A percentile compares a stretch with the other conserved stretches of the same genome.
Conservation (phyloP, 2,888 invertebrate species). For the Thecocarcelia acutangulata region DNA sequence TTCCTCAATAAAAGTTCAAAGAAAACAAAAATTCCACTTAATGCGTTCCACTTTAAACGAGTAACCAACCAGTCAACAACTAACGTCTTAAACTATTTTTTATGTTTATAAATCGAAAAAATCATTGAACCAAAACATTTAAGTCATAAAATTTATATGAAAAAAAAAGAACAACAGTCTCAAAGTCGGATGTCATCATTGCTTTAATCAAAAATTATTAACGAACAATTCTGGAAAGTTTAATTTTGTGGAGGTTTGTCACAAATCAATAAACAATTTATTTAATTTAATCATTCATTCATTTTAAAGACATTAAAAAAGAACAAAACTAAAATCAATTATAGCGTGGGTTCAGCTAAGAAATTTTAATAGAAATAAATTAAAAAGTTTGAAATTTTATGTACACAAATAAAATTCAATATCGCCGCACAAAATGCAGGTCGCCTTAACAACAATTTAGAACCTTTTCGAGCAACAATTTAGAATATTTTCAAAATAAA, state of each 20-base stretch:
- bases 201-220: conserved; percentile 63
- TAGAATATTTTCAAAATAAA: too few relatives aligned
- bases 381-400: not conserved
- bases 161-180: conserved; percentile 25
- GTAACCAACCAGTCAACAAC: not conserved
- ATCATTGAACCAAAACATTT: conserved; percentile 50
- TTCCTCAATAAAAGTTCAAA: conserved; percentile 5
- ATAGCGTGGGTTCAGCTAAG: conserved; percentile 55
- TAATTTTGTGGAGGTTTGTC: conserved; percentile 63
- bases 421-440: too few relatives aligned
- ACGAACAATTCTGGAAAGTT: conserved; percentile 43
- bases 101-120: conserved; percentile 48
- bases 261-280: conserved; percentile 69
- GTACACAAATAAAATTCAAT: not conserved
- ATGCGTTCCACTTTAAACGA: conserved; percentile 8
- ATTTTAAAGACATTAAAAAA: conserved; percentile 55
- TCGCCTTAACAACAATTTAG: too few relatives aligned
- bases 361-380: conserved; percentile 46
- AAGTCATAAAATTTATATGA: conserved; percentile 24
- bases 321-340: conserved; percentile 34
- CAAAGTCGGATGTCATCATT: conserved; percentile 57
- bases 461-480: too few relatives aligned
- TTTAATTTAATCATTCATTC: conserved; percentile 66
- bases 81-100: not conserved
- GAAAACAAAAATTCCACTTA: not conserved